phyloP scores from a whole-genome alignment of 2,797 vertebrate species.

The Nannoperca australis region DNA sequence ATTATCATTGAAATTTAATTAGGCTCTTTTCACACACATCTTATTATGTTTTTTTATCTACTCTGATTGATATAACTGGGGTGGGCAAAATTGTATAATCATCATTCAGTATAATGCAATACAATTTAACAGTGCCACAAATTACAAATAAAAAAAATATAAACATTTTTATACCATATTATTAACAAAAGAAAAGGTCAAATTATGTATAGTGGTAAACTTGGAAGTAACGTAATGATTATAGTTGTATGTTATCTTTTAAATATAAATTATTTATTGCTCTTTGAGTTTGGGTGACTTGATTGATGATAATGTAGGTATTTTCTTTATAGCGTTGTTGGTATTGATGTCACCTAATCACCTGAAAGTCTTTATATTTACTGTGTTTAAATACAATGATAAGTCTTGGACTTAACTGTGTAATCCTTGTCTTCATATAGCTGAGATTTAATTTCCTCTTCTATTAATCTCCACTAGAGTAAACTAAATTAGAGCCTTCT shows the following conservation, averaged over 20 bases:
- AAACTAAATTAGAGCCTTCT: neutral
- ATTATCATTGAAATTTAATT: too few species aligned
- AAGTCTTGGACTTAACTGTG: neutral
- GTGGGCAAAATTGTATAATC: neutral
- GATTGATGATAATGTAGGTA: neutral
- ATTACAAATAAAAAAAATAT: neutral
- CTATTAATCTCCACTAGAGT: neutral
- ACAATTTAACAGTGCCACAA: neutral
- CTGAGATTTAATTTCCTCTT: slow-evolving; percentile 3
- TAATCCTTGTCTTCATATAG: neutral
- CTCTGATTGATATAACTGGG: neutral
- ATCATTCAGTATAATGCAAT: neutral
- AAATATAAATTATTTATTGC: neutral
- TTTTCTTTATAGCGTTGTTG: neutral
- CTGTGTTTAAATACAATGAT: neutral
- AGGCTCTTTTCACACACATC: too few species aligned
- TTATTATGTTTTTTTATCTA: too few species aligned
- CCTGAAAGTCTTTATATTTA: neutral
- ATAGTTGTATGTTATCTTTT: neutral
- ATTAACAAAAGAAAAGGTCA: neutral
- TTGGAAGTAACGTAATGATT: neutral
- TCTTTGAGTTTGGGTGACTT: neutral
- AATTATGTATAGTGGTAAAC: too few species aligned
- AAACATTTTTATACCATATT: too few species aligned
- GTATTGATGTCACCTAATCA: neutral